Conservation (phyloP, 2,797 vertebrate genomes). For the Echiichthys vipera region DNA sequence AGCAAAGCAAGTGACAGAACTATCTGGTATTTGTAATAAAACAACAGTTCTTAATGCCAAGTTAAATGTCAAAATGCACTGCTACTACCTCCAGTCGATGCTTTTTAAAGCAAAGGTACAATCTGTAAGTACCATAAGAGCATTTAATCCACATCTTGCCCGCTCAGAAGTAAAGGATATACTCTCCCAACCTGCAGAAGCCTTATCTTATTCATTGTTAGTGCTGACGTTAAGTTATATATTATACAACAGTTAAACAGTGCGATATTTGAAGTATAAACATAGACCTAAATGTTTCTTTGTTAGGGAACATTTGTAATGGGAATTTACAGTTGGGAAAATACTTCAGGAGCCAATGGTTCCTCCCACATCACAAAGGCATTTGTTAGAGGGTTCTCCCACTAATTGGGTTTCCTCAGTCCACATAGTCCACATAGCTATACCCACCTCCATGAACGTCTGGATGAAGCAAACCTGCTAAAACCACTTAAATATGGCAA, state of each 20-base stretch:
- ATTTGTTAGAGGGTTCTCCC: conserved; percentile 3
- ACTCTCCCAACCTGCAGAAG: background rate
- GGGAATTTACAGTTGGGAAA: conserved; percentile 1
- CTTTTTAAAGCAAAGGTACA: background rate
- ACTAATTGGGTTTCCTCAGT: conserved; percentile 15
- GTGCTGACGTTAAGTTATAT: background rate
- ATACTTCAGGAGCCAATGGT: background rate
- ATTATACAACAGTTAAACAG: conserved; percentile 20
- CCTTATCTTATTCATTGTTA: conserved; percentile 4
- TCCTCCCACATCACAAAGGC: background rate
- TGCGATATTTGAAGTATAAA: conserved; percentile 11
- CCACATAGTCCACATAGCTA: background rate
- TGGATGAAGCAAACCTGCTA: background rate
- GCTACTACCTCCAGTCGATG: background rate
- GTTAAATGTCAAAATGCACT: background rate
- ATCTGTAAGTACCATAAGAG: background rate
- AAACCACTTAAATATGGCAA: background rate
- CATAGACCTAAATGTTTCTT: background rate
- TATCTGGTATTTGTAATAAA: no score
- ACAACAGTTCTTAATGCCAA: background rate
- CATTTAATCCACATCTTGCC: background rate
- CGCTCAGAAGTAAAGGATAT: background rate
- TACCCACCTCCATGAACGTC: background rate
- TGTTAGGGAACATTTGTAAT: background rate
- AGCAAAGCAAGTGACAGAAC: conserved; percentile 19